phyloP scores from a whole-genome alignment of 2,888 invertebrate species.

The Nephrotoma flavescens region DNA sequence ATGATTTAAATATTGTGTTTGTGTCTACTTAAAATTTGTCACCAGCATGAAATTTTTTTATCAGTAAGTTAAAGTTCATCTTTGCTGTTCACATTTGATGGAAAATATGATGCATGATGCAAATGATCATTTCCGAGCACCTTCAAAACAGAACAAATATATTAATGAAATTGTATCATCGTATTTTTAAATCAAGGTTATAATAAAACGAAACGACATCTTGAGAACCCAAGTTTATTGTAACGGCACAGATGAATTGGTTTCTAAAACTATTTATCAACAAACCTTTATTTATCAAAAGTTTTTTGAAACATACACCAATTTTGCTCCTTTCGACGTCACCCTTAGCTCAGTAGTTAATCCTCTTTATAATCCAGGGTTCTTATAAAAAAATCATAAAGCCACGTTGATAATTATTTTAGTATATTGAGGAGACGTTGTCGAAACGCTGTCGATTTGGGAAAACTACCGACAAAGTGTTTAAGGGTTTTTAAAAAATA shows the following conservation, averaged over 20 bases:
- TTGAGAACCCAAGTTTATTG: too few species aligned
- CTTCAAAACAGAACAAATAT: not conserved
- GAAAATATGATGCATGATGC: not conserved
- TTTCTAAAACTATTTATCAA: too few species aligned
- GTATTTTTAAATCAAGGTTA: not conserved
- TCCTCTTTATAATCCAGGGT: too few species aligned
- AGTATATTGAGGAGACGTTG: not conserved
- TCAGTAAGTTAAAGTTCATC: not conserved
- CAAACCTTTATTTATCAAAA: too few species aligned
- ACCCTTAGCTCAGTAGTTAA: too few species aligned
- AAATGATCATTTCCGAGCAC: not conserved
- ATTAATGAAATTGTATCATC: not conserved
- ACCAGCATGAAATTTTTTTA: too few species aligned
- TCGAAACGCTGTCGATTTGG: not conserved
- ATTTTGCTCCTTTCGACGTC: too few species aligned
- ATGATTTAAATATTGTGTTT: too few species aligned
- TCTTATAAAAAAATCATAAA: not conserved
- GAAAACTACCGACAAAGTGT: not conserved
- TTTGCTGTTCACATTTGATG: not conserved
- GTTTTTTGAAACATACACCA: too few species aligned
- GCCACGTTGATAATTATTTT: not conserved
- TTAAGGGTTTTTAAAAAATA: not conserved
- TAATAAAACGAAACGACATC: not conserved
- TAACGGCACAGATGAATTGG: too few species aligned
- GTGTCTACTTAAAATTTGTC: too few species aligned